Conservation (phyloP, 2,888 invertebrate species). For the Helobdella robusta region DNA sequence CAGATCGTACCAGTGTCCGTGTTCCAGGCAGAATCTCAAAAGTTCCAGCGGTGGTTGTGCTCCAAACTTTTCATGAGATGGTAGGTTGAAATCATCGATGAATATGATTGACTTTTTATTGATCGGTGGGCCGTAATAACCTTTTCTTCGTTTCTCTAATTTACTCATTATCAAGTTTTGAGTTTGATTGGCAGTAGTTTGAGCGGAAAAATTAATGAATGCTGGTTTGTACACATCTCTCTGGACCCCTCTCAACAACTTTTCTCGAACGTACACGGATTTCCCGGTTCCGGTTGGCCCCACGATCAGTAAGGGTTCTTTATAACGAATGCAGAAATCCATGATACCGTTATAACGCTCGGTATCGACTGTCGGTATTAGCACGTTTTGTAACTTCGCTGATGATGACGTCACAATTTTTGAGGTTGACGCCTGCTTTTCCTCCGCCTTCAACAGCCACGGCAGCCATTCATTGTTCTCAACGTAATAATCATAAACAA, state of each 20-base stretch:
- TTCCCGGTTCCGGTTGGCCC: constrained; percentile 54
- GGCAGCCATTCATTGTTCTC: constrained; percentile 13
- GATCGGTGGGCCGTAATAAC: constrained; percentile 66
- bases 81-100: constrained; percentile 81
- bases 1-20: constrained; percentile 75
- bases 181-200: constrained; percentile 71
- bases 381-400: constrained; percentile 48
- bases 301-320: constrained; percentile 49
- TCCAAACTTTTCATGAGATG: constrained; percentile 69
- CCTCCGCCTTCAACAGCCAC: constrained; percentile 7
- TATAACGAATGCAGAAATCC: constrained; percentile 47
- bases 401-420: too few species aligned
- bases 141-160: constrained; percentile 56
- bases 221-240: constrained; percentile 70
- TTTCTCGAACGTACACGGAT: constrained; percentile 55
- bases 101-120: constrained; percentile 71
- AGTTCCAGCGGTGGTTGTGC: constrained; percentile 78
- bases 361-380: constrained; percentile 53
- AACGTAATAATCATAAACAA: constrained; percentile 12
- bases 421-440: constrained; percentile 37
- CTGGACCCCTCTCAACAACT: constrained; percentile 57
- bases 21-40: constrained; percentile 70
- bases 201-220: constrained; percentile 76
- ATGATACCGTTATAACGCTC: constrained; percentile 50
- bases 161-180: constrained; percentile 56